Conservation (phyloP, 2,888 invertebrate species). For the Trissoscelio sp. region DNA sequence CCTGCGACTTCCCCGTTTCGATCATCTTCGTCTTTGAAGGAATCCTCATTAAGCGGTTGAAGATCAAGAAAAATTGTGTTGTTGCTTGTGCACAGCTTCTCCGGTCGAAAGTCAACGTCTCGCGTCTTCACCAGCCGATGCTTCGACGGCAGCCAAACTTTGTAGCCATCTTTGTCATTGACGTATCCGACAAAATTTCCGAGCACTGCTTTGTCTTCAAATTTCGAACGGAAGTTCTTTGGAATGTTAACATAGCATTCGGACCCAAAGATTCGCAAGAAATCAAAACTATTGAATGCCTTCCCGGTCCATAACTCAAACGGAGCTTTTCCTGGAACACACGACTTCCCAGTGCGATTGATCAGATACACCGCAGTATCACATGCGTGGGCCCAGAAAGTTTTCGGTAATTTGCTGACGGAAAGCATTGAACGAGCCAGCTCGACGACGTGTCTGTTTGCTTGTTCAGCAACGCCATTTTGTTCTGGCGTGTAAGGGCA, state of each 20-base stretch:
- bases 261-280: no score
- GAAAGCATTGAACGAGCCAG: no score
- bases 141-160: slow-evolving; percentile 55
- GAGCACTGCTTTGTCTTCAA: slow-evolving; percentile 39
- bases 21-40: neutral
- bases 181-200: slow-evolving; percentile 52
- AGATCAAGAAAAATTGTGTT: slow-evolving; percentile 22
- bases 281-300: no score
- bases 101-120: slow-evolving; percentile 59
- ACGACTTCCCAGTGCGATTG: no score
- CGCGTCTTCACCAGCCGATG: slow-evolving; percentile 48
- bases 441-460: no score
- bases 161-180: slow-evolving; percentile 26
- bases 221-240: slow-evolving; percentile 69
- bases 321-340: no score
- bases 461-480: no score
- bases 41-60: slow-evolving; percentile 31
- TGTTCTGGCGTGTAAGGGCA: no score
- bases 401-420: no score
- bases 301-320: no score
- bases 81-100: slow-evolving; percentile 49
- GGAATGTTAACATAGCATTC: slow-evolving; percentile 68
- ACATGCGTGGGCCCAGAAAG: no score
- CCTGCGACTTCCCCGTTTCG: neutral
- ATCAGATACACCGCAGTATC: no score